phyloP scores from a whole-genome alignment of 2,888 invertebrate genomes.

The Parnassius glacialis region DNA sequence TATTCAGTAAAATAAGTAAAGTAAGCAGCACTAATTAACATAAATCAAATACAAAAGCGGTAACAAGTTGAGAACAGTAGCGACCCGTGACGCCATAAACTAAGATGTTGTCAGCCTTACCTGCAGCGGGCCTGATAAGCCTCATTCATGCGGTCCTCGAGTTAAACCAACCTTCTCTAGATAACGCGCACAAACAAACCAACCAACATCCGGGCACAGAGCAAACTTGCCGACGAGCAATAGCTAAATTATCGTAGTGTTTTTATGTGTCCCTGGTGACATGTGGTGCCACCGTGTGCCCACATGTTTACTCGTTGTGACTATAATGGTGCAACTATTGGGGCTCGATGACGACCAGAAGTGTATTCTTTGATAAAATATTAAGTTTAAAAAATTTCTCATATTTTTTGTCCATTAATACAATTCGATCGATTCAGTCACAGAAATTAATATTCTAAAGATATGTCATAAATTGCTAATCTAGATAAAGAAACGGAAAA shows the following conservation, averaged over 20 bases:
- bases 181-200: slow-evolving; percentile 61
- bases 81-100: slow-evolving; percentile 52
- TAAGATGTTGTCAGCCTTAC: slow-evolving; percentile 56
- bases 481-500: slow-evolving; percentile 3
- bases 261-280: slow-evolving; percentile 44
- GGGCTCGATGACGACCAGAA: neutral
- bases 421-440: neutral
- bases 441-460: neutral
- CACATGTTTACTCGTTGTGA: slow-evolving; percentile 25
- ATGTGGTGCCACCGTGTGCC: slow-evolving; percentile 47
- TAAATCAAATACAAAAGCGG: slow-evolving; percentile 19
- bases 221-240: slow-evolving; percentile 43
- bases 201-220: slow-evolving; percentile 62
- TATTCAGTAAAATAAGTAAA: too few relatives aligned
- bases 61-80: slow-evolving; percentile 53
- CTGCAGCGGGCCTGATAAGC: slow-evolving; percentile 56
- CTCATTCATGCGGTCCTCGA: slow-evolving; percentile 52
- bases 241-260: slow-evolving; percentile 38
- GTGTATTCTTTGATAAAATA: too few relatives aligned
- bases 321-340: neutral
- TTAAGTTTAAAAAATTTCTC: neutral
- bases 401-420: neutral
- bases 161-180: slow-evolving; percentile 41
- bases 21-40: slow-evolving; percentile 19
- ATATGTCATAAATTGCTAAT: slow-evolving; percentile 10